Percentiles rank a stretch among this genome's conserved stretches.
Evolutionary conservation across 2,113 vertebrate species (phyloP).

Genomic region (Thermophis baileyi): DNA sequence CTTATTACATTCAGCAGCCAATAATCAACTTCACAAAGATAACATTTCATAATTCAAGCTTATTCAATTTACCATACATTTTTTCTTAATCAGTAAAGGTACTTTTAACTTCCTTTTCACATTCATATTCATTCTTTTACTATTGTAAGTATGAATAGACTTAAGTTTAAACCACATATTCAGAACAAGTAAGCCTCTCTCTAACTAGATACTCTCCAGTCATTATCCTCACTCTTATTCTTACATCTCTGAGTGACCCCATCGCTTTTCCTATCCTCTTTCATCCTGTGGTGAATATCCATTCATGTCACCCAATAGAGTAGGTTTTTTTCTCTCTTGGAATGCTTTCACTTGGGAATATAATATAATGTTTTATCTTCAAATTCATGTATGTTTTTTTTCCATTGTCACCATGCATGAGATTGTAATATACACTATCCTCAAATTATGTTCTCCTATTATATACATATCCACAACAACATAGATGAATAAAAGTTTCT

Average conservation of each 20-base stretch:
- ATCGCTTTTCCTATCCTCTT: background rate
- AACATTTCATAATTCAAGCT: background rate
- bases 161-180: background rate
- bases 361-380: background rate
- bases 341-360: background rate
- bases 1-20: background rate
- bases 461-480: background rate
- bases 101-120: background rate
- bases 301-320: background rate
- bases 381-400: background rate
- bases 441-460: background rate
- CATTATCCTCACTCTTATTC: background rate
- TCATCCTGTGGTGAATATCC: background rate
- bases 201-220: background rate
- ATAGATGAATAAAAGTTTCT: background rate
- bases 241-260: background rate
- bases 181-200: background rate
- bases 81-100: background rate
- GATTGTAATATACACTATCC: background rate
- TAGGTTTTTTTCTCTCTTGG: background rate
- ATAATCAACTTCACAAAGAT: background rate
- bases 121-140: background rate
- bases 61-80: background rate
- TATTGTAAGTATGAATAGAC: background rate
- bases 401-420: background rate